Conservation (phyloP, 2,888 invertebrate species). For the Lepidochitona cinerea region DNA sequence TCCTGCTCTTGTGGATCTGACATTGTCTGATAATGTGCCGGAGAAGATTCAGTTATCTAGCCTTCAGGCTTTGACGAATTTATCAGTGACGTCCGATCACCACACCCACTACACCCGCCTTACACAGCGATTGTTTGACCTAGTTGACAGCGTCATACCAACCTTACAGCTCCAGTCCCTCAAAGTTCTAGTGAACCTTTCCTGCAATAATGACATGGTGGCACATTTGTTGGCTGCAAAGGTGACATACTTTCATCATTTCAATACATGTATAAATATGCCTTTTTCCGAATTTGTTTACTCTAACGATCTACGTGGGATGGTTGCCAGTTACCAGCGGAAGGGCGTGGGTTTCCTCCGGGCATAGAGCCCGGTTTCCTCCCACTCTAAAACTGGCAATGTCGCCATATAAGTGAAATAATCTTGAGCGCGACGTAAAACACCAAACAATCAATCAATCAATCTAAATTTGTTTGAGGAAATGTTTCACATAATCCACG, state of each 20-base stretch:
- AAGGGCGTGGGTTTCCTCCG: too few relatives aligned
- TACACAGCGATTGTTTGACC: conserved; percentile 72
- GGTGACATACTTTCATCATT: conserved; percentile 62
- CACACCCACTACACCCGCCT: conserved; percentile 73
- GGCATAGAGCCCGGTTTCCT: too few relatives aligned
- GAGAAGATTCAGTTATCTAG: conserved; percentile 71
- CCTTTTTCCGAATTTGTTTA: too few relatives aligned
- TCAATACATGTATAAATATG: too few relatives aligned
- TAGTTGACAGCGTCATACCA: conserved; percentile 71
- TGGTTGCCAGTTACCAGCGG: too few relatives aligned
- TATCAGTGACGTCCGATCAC: conserved; percentile 72
- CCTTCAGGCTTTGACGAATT: conserved; percentile 75
- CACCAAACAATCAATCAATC: too few relatives aligned
- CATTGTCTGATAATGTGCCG: conserved; percentile 67
- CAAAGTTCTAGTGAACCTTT: conserved; percentile 76
- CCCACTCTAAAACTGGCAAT: too few relatives aligned
- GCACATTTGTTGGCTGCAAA: conserved; percentile 76
- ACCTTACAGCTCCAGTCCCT: conserved; percentile 73
- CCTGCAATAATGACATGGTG: conserved; percentile 76
- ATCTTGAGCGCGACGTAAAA: too few relatives aligned
- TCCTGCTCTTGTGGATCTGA: conserved; percentile 72
- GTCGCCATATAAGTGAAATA: too few relatives aligned
- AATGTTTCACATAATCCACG: too few relatives aligned
- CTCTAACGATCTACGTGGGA: too few relatives aligned
- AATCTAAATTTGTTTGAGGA: too few relatives aligned